Conservation (phyloP, 2,888 invertebrate genomes). For the Cistogaster globosa region DNA sequence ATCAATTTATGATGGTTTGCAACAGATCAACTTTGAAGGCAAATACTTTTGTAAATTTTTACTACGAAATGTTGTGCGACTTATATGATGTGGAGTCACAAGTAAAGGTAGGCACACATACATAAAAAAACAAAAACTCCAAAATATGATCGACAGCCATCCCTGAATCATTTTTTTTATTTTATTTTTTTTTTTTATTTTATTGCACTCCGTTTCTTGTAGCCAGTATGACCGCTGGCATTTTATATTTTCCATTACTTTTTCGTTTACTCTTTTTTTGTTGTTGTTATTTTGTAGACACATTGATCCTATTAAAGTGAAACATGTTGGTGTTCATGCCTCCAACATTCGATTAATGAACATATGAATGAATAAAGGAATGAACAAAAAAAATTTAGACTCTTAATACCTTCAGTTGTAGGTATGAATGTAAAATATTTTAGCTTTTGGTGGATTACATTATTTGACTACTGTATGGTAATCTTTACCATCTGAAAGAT, state of each 20-base stretch:
- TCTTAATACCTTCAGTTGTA: conserved; percentile 10
- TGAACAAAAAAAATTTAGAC: background rate
- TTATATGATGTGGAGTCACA: conserved; percentile 18
- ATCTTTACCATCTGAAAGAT: conserved; percentile 62
- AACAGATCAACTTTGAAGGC: conserved; percentile 43
- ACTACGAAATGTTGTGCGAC: conserved; percentile 53
- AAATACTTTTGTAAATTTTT: conserved; percentile 58
- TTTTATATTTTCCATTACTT: conserved; percentile 42
- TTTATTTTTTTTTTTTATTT: too few relatives aligned
- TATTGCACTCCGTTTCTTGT: background rate
- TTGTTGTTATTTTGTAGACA: conserved; percentile 35
- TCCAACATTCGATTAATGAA: conserved; percentile 9
- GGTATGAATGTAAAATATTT: conserved; percentile 12
- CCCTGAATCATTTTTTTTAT: conserved; percentile 1
- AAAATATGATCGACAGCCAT: conserved; percentile 67
- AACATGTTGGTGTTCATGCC: conserved; percentile 56
- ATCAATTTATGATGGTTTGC: conserved; percentile 6
- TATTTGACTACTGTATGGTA: conserved; percentile 69
- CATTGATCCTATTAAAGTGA: conserved; percentile 59
- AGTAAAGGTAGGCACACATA: conserved; percentile 16
- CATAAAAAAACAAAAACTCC: conserved; percentile 4
- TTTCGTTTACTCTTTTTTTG: conserved; percentile 33
- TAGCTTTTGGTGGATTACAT: conserved; percentile 38
- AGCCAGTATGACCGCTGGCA: conserved; percentile 58
- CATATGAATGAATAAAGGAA: background rate